Evolutionary conservation across 2,888 invertebrate genomes (phyloP), one percentile per base, ranked within the genome.

Genomic region (Phragmatobia fuliginosa): DNA sequence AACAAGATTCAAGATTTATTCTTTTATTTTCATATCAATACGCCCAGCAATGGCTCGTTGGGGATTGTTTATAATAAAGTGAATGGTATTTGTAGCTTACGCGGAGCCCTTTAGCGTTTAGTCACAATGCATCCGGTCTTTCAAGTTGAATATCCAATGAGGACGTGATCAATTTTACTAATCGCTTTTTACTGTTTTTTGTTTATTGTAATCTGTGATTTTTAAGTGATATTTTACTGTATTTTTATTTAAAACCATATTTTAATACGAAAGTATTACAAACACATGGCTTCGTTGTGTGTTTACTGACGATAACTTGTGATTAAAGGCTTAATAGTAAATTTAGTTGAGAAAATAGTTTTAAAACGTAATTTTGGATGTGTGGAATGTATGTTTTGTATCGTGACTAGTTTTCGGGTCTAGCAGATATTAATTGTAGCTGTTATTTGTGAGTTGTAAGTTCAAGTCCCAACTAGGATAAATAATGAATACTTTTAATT

Each of bases 41-140:
- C 83, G 84, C 81, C 72, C 74, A 78, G 76, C 78, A 82, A 84
- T 83, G 81, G 81, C 77, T 83, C 71, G 78, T 80, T 71, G 76
- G 72, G 83, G 80, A 83, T 83, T 88, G 88, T 87, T 88, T 87
- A 87, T 90, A 89, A 91, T 80, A 77, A 82, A 82, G 78, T 89
- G 88, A 87, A 89, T 88, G 82, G 88, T 81, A 90, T 91, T 90
- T 89, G 89, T 90, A 83, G 77, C 82, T 86, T 83, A 86, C 82
- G 81, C 79, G 83, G 82, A 74, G 75, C 73, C 79, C 71, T 84
- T 83, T 85, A 86, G 83, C 85, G 75, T 84, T 87, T 87, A 76
- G 78, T 83, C 79, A 83, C 77, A 82, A 84, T 80, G 86, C 85
- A 86, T 92, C 90, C 89, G 88, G 87, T 86, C 78, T 84, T 89